Evolutionary conservation across 2,888 invertebrate species (phyloP).

Genomic region (Agriopis aurantiaria): DNA sequence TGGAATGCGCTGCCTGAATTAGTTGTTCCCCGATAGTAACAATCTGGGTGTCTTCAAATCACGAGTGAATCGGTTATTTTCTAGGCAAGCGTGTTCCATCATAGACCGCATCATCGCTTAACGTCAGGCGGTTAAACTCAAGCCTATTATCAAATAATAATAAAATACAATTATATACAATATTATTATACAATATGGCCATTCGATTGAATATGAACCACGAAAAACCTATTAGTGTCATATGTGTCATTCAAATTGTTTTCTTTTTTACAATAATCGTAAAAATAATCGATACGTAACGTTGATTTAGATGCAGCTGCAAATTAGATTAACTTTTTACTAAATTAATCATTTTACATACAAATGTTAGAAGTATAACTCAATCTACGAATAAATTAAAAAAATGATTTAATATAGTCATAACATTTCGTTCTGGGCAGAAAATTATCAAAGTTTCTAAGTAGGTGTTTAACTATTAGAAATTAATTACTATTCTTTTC

Average conservation of each 20-base stretch:
- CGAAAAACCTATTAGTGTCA: conserved; percentile 3
- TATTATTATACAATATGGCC: background rate
- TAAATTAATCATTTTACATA: conserved; percentile 11
- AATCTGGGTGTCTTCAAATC: too few species aligned
- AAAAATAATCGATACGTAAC: background rate
- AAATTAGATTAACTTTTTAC: conserved; percentile 19
- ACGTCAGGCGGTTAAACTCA: too few species aligned
- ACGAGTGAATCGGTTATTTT: too few species aligned
- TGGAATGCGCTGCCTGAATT: too few species aligned
- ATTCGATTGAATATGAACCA: conserved; percentile 13
- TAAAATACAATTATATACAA: too few species aligned
- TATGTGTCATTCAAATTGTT: conserved; percentile 2
- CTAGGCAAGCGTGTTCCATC: too few species aligned
- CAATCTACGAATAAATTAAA: conserved; percentile 10
- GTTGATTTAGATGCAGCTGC: conserved; percentile 3
- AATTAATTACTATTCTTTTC: too few species aligned
- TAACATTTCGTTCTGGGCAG: background rate
- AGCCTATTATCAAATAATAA: too few species aligned
- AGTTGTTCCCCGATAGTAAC: too few species aligned
- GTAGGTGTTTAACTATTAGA: too few species aligned
- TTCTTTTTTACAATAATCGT: background rate
- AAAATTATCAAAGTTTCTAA: too few species aligned
- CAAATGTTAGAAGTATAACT: conserved; percentile 11
- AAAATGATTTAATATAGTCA: background rate
- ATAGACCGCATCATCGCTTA: too few species aligned